These are phyloP conservation scores for Folsomia candida DNA, from an alignment of 2,888 invertebrate species.

Conservation along the genomic window DNA sequence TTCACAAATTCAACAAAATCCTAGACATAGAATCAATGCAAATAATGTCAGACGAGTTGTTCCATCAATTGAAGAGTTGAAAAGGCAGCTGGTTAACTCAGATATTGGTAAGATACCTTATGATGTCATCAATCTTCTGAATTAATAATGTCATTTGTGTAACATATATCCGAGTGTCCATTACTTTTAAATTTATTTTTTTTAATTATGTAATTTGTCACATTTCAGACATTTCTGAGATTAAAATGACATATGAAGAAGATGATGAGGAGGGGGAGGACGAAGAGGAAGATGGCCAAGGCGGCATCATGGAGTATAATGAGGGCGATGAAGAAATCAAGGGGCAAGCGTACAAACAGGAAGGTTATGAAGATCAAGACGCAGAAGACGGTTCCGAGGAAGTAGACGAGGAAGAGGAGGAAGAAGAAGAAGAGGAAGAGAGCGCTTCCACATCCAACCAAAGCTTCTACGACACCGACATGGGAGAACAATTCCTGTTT, in stretches of 20 bases:
- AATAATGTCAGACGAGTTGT: not conserved
- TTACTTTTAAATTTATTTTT: too few relatives aligned
- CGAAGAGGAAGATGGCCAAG: slow-evolving; percentile 1
- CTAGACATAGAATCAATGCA: not conserved
- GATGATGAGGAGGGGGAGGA: slow-evolving; percentile 14
- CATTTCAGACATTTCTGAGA: slow-evolving; percentile 16
- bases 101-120: too few relatives aligned
- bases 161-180: too few relatives aligned
- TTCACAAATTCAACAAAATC: not conserved
- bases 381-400: slow-evolving; percentile 9
- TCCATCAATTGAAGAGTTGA: slow-evolving; percentile 12
- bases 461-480: slow-evolving; percentile 11
- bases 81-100: slow-evolving; percentile 6
- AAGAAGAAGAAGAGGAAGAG: slow-evolving; percentile 8
- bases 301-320: not conserved
- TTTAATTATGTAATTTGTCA: too few relatives aligned
- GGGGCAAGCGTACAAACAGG: not conserved
- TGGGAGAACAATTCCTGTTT: slow-evolving; percentile 8
- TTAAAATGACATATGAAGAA: slow-evolving; percentile 17
- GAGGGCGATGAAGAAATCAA: not conserved
- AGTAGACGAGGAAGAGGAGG: slow-evolving; percentile 10
- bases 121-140: too few relatives aligned
- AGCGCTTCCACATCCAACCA: slow-evolving; percentile 11
- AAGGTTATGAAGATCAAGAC: slow-evolving; percentile 3
- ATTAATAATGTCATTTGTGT: too few relatives aligned